Evolutionary conservation across 2,113 vertebrate species (phyloP).

Genomic region (Bagarius yarrelli): DNA sequence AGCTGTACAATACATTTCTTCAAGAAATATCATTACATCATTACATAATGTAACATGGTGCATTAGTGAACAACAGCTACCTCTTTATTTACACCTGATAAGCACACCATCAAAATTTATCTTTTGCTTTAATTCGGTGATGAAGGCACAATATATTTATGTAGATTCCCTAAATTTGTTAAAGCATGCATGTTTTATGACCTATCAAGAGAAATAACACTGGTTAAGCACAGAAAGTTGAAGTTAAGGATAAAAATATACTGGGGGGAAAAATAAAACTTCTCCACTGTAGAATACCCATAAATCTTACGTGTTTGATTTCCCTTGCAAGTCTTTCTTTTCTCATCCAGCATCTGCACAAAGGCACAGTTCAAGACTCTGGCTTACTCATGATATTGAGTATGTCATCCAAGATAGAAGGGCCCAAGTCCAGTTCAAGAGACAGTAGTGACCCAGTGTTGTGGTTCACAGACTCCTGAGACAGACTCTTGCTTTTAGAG

Average conservation of each 20-base stretch:
- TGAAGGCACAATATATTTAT: constrained; percentile 65
- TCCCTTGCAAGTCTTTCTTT: constrained; percentile 56
- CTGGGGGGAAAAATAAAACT: constrained; percentile 62
- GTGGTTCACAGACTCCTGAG: constrained; percentile 84
- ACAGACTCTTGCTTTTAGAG: constrained; percentile 78
- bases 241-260: constrained; percentile 62
- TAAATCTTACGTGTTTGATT: constrained; percentile 53
- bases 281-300: constrained; percentile 63
- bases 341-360: constrained; percentile 56
- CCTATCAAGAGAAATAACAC: constrained; percentile 52
- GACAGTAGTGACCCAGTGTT: constrained; percentile 88
- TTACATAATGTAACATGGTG: constrained; percentile 35
- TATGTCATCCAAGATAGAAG: constrained; percentile 96
- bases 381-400: constrained; percentile 95
- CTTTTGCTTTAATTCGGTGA: constrained; percentile 48
- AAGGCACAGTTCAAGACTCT: constrained; percentile 62
- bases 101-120: constrained; percentile 51
- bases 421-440: constrained; percentile 92
- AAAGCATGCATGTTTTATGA: constrained; percentile 67
- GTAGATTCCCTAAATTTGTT: constrained; percentile 59
- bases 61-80: constrained; percentile 49
- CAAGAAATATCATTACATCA: constrained; percentile 43
- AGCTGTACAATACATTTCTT: constrained; percentile 50
- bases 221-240: constrained; percentile 45
- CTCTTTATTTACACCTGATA: constrained; percentile 38